Percentiles rank a stretch among this genome's conserved stretches.
Conservation (phyloP, 2,888 invertebrate species). For the Ectemnius continuus region DNA sequence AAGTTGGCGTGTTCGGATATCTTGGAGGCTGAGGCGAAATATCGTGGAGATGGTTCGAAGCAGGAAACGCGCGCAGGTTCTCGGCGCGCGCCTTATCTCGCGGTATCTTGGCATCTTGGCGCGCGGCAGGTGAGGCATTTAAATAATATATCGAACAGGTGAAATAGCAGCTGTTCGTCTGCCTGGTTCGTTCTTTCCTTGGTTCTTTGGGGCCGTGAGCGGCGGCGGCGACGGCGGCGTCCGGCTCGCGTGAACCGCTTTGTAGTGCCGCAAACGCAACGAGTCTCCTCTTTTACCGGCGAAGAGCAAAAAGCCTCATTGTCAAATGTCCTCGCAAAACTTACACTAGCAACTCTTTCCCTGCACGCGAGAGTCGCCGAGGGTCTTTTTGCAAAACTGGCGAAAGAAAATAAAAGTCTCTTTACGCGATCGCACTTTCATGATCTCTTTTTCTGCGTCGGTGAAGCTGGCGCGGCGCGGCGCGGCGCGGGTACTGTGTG, state of each 20-base stretch:
- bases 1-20: too few species aligned
- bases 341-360: not conserved
- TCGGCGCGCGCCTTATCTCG: slow-evolving; percentile 46
- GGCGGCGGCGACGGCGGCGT: too few species aligned
- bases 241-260: slow-evolving; percentile 55
- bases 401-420: not conserved
- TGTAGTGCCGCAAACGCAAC: slow-evolving; percentile 49
- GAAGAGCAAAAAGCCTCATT: slow-evolving; percentile 35
- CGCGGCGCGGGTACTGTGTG: too few species aligned
- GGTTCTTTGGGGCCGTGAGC: slow-evolving; percentile 32
- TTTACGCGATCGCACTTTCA: too few species aligned
- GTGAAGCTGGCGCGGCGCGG: too few species aligned
- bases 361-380: not conserved
- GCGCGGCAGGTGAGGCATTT: slow-evolving; percentile 71
- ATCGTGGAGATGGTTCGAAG: slow-evolving; percentile 50
- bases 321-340: not conserved
- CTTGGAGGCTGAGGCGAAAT: slow-evolving; percentile 4
- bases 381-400: not conserved
- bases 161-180: slow-evolving; percentile 71
- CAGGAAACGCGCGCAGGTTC: slow-evolving; percentile 51
- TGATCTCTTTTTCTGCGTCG: too few species aligned
- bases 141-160: slow-evolving; percentile 73
- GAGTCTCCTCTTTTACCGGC: slow-evolving; percentile 32
- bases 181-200: slow-evolving; percentile 18
- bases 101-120: slow-evolving; percentile 69